Evolutionary conservation across 2,113 vertebrate species (phyloP).

Genomic region (Pimephales promelas): DNA sequence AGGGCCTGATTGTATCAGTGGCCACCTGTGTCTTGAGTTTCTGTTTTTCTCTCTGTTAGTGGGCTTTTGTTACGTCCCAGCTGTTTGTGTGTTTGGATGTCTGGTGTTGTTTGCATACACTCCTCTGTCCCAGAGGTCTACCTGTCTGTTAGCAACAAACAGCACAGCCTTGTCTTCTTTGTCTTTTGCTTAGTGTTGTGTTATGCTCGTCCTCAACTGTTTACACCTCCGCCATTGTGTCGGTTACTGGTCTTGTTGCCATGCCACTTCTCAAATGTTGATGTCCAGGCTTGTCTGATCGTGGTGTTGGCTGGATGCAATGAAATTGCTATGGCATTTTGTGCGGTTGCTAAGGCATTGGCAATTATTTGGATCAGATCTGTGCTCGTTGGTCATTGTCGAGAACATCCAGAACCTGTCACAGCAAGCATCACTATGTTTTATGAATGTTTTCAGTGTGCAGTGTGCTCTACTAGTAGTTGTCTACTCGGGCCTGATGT

Average conservation of each 20-base stretch:
- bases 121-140: slow-evolving; percentile 31
- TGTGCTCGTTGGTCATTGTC: too few relatives aligned
- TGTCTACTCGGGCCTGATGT: neutral
- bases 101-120: slow-evolving; percentile 16
- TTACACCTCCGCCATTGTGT: neutral
- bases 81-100: slow-evolving; percentile 39
- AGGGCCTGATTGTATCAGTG: slow-evolving; percentile 20
- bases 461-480: neutral
- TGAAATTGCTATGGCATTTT: too few relatives aligned
- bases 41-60: slow-evolving; percentile 1
- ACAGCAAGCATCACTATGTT: neutral
- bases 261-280: neutral
- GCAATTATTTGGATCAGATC: neutral
- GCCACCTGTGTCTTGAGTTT: slow-evolving; percentile 39
- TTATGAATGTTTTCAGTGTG: neutral
- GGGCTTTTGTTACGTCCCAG: slow-evolving; percentile 29
- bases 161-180: neutral
- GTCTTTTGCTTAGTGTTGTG: neutral
- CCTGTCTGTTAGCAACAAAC: slow-evolving; percentile 34
- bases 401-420: neutral
- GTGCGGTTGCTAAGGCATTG: too few relatives aligned
- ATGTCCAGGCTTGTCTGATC: neutral
- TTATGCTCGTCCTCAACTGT: neutral
- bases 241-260: neutral
- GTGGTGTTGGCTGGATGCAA: too few relatives aligned